Evolutionary conservation across 2,797 vertebrate genomes (phyloP), one percentile per base, ranked within the genome.

Genomic region (Darevskia mixta): DNA sequence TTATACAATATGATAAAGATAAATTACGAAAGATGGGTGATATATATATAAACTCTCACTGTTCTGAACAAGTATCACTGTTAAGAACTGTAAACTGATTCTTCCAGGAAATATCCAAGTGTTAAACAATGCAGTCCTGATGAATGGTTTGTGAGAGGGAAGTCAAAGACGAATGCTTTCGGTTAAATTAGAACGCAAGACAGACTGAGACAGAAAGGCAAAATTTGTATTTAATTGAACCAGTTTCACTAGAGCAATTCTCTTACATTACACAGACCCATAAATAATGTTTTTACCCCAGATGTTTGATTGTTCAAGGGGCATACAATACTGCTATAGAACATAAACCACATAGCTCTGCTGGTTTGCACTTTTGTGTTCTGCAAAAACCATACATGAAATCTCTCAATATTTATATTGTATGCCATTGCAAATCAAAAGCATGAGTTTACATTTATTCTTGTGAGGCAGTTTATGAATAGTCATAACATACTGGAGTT

Each of bases 341-440:
- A 83, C 38, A 15, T 18, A 77, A 5, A 67, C 73, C 41, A 75
- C 45, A 81, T 80, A 80, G 45, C 41, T 66, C 15, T 11, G 10
- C 32, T 67, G 25, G 17, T 76, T 38, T 81, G 71, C 18, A 55
- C 43, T 80, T 85, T 35, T 76, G 13, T 38, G 13, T 67, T 43
- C 79, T 89, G 71, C 32, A 89, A 80, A 71, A 80, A 79, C 2
- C 61, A 81, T 20, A 38, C 41, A 88, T 72, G 69, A 75, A 85
- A 80, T 64, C 55, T 75, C 32, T 23, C 32, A 58, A 43, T 75
- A 76, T 66, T 76, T 25, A 38, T 6, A 35, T 58, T 18, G 71
- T 80, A 43, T 79, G 64, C 35, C 45, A 61, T 35, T 58, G 20
- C 20, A 76, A 75, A 69, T 66, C 23, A 43, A n/a, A 80, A 80